A percentile compares a stretch with the other conserved stretches of the same genome.
These are phyloP conservation scores for Synergus laeviventris DNA, from an alignment of 2,888 invertebrate genomes.

Conservation along the genomic window DNA sequence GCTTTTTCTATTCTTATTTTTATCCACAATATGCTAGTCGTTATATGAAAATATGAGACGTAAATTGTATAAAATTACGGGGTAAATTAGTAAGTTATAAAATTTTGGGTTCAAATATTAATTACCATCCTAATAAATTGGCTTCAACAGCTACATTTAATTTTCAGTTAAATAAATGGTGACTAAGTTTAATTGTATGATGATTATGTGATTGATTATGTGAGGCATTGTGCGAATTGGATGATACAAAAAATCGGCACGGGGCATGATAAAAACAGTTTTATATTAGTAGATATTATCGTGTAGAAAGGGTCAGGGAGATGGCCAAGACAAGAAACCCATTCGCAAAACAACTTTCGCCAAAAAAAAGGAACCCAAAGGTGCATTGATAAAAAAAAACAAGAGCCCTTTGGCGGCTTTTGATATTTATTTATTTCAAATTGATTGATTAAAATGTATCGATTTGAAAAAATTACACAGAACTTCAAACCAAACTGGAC, in stretches of 20 bases:
- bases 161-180: not conserved
- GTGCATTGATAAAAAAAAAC: conserved; percentile 69
- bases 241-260: conserved; percentile 6
- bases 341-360: conserved; percentile 57
- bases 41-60: not conserved
- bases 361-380: conserved; percentile 69
- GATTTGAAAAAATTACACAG: not conserved
- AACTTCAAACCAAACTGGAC: conserved; percentile 7
- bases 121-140: not conserved
- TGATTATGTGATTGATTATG: not conserved
- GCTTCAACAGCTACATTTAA: not conserved
- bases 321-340: conserved; percentile 60
- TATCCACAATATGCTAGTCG: not conserved
- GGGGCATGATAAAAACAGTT: conserved; percentile 10
- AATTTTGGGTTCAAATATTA: not conserved
- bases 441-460: not conserved
- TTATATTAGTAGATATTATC: conserved; percentile 28
- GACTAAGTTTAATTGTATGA: not conserved
- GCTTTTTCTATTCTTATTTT: not conserved
- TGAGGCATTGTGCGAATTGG: conserved; percentile 2
- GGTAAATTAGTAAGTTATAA: not conserved
- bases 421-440: conserved; percentile 42
- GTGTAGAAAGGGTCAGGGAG: conserved; percentile 45
- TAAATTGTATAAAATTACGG: not conserved
- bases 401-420: conserved; percentile 51